Base-by-base conservation (phyloP, 1,140 invertebrate genomes). In the Eupristina koningsbergeri region DNA sequence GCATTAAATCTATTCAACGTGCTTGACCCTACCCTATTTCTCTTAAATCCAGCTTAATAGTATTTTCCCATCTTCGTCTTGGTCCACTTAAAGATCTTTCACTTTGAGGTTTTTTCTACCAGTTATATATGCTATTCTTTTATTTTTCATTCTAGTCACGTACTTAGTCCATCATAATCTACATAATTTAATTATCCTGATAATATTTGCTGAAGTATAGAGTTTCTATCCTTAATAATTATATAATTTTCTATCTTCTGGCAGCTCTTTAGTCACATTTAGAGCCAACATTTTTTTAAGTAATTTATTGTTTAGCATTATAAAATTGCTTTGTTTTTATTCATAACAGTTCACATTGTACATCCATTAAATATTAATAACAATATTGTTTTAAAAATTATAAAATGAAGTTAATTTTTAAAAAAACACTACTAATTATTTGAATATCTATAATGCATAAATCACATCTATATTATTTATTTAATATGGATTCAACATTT, bases 71-170 rank as follows among this genome's bases (percentile, higher is more conserved):
- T 67, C 34, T 26, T 58, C 53, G 19, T 67, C 17, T 36, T 67
- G 34, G 34, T 41, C 17, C 26, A n/a, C 36, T 7, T 26, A 71
- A 41, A 71, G 22, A 41, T 71, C 67, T 71, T 39, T 69, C 41
- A 69, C 9, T 64, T 71, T 71, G 67, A 22, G 22, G 34, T 41
- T 41, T 71, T 71, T 41, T 1, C 36, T n/a, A 8, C 19, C 3
- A 71, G 19, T 13, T 22, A 1, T 71, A 71, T 41, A 71, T 71
- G 6, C 9, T 71, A 9, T 22, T 67, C 64, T 67, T 67, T 58
- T 58, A 58, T 58, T 58, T 67, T 67, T 6, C 29, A 67, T 67
- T 67, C 64, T 67, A 67, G 64, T 67, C 64, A 36, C 64, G 64
- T 67, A 67, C 17, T 67, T 67, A 6, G 34, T 15, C 31, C 22